Evolutionary conservation across 2,888 invertebrate genomes (phyloP).

Genomic region (Drosophila quinaria): DNA sequence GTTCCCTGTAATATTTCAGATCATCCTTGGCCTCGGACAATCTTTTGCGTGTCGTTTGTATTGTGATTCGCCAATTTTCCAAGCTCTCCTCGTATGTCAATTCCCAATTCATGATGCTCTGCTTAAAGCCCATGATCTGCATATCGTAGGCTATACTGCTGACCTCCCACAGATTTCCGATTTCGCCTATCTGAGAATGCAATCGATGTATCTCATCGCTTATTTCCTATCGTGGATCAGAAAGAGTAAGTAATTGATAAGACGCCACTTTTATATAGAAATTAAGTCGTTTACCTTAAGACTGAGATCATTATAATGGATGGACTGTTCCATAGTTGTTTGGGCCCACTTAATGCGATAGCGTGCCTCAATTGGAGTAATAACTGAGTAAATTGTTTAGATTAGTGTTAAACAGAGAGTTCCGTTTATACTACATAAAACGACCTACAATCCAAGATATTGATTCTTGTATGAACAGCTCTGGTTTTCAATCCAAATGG

Average conservation of each 20-base stretch:
- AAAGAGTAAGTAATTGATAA: not conserved
- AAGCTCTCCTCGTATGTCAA: slow-evolving; percentile 26
- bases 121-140: slow-evolving; percentile 25
- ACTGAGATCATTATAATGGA: not conserved
- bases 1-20: slow-evolving; percentile 21
- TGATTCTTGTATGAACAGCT: slow-evolving; percentile 1
- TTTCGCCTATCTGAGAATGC: not conserved
- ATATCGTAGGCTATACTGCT: slow-evolving; percentile 15
- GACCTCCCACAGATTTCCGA: not conserved
- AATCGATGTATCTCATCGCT: slow-evolving; percentile 22
- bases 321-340: slow-evolving; percentile 39
- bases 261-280: not conserved
- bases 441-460: slow-evolving; percentile 40
- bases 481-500: not conserved
- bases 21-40: slow-evolving; percentile 54
- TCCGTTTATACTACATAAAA: not conserved
- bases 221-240: not conserved
- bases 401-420: not conserved
- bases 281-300: slow-evolving; percentile 28
- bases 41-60: slow-evolving; percentile 15
- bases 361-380: slow-evolving; percentile 56
- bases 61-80: slow-evolving; percentile 25
- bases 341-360: slow-evolving; percentile 45
- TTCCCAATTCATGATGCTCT: slow-evolving; percentile 23
- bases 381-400: slow-evolving; percentile 13